Base-by-base conservation (phyloP, 2,797 vertebrate species). In the Clarias pachynema region DNA sequence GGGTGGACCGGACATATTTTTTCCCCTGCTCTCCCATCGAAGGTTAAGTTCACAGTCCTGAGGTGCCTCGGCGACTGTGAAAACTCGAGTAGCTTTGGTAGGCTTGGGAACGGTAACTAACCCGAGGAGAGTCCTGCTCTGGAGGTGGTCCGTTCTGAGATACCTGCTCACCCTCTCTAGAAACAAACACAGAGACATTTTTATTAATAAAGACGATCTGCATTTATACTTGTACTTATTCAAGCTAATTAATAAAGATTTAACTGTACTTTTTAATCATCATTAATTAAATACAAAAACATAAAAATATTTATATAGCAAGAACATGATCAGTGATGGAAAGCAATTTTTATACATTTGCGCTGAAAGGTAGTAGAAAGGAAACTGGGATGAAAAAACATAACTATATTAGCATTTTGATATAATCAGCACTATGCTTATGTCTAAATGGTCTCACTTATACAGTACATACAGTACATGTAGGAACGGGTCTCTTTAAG, bases 41-140 rank as follows among this genome's bases (percentile, higher is more conserved):
- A 65, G 62, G 37, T 6, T 53, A 70, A 65, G 57, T 78, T n/a
- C 83, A 81, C 16, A 49, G 68, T 79, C 85, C 85, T 66, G 87
- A 26, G 69, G 73, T n/a, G 95, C 82, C 82, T 68, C 82, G 44
- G 10, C 86, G 86, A 65, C 60, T 81, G 22, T 87, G 86, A 84
- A 84, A 87, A 40, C 69, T 94, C 93, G 96, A 91, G 94, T 95
- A 96, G 95, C 93, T 96, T 95, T 94, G 95, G 95, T 97, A 97
- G 89, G 63, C 85, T 87, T 83, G 86, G 83, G 87, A 90, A 74
- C 87, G 88, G 74, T 88, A 88, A 88, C 90, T 97, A 96, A 99
- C 98, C 97, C 94, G 96, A 91, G 97, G 97, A 90, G 97, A 98
- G 90, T 98, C 97, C 95, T 98, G 97, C 89, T 98, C 97, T 22